Evolutionary conservation across 2,888 invertebrate genomes (phyloP).

Genomic region (Amphipoea lucens): DNA sequence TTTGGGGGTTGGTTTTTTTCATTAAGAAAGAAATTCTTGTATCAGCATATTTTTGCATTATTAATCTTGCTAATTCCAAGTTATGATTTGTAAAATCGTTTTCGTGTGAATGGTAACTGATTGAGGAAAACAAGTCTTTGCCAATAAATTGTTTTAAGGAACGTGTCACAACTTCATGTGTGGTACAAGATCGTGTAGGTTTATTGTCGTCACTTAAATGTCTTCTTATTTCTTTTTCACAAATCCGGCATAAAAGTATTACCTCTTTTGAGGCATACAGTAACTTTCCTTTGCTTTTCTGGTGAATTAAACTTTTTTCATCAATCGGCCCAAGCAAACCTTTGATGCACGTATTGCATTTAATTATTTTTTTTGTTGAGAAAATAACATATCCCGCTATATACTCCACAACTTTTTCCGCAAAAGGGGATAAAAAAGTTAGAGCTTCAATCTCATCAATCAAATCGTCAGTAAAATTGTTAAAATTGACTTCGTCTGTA

Average conservation of each 20-base stretch:
- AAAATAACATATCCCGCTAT: background rate
- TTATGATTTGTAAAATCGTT: constrained; percentile 17
- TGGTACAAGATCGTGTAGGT: constrained; percentile 12
- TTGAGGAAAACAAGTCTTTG: background rate
- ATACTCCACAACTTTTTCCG: no score
- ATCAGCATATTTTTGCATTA: background rate
- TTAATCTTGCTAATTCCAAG: background rate
- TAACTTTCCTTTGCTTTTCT: constrained; percentile 6
- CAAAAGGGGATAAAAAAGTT: no score
- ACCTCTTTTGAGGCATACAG: constrained; percentile 1
- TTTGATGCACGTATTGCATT: background rate
- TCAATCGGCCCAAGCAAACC: constrained; percentile 2
- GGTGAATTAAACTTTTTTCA: constrained; percentile 1
- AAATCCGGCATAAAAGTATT: background rate
- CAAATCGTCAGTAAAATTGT: constrained; percentile 3
- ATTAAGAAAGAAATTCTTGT: constrained; percentile 4
- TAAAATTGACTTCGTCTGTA: no score
- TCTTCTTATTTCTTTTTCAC: constrained; percentile 13
- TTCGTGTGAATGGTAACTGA: constrained; percentile 7
- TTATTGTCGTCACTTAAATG: background rate
- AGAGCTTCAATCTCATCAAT: constrained; percentile 9
- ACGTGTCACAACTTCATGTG: background rate
- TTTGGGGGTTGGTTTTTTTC: background rate
- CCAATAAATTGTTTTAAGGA: background rate
- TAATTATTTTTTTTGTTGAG: background rate